Base-by-base conservation (phyloP, 2,888 invertebrate species). In the Drosophila falleni region DNA sequence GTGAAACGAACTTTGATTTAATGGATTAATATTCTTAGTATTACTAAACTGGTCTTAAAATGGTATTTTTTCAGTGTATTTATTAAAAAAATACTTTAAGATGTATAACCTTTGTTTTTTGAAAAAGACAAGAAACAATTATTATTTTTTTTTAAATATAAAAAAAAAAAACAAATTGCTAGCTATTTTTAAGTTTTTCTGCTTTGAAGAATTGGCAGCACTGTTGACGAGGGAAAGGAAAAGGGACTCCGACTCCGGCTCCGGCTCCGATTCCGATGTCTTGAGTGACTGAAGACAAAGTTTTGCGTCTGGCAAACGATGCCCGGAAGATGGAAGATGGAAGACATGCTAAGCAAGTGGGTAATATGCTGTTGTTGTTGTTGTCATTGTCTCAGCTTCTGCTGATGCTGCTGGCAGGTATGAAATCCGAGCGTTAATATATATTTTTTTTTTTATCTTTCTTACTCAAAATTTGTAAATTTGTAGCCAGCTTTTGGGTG, bases 391-490 rank as follows among this genome's bases (percentile, higher is more conserved):
- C 35, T 29, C 51, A 19, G 37, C 29, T n/a, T 26, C 59, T 44
- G 31, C 50, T 59, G 39, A 23, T 56, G 46, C 39, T 44, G 53
- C 37, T 53, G 67, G 58, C 73, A 81, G 81, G 89, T 87, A 74
- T 53, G 67, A 84, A 76, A 87, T 69, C 70, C 56, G 49, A 67
- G 78, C 87, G 70, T 81, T 84, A 76, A 89, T 87, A 84, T 86
- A 82, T 76, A 71, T 19, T 31, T 16, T 72, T 78, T 82, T 68
- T 37, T 33, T 33, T 23, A 49, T 76, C 49, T 65, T 65, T 56
- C 46, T n/a, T n/a, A n/a, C n/a, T n/a, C 15, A 50, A 87, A 78
- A 78, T 89, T 74, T 78, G 86, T 89, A 81, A 81, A 83, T 89
- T 87, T 75, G 66, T 73, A 62, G 63, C 71, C 73, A 51, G 56